A percentile compares a stretch with the other conserved stretches of the same genome.
Evolutionary conservation across 2,888 invertebrate species (phyloP).

Genomic region (Apamea monoglypha): DNA sequence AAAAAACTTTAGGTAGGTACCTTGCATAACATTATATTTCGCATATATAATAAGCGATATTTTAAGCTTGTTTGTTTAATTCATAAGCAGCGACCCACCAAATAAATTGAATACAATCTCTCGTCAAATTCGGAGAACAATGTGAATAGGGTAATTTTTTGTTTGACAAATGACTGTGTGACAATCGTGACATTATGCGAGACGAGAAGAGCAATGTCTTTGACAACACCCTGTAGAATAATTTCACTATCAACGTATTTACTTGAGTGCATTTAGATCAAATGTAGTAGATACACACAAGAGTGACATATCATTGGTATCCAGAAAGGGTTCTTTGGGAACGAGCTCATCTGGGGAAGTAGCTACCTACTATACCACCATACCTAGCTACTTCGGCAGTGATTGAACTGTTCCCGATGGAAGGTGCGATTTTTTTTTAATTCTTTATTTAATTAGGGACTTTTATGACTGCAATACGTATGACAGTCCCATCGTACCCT

Average conservation of each 20-base stretch:
- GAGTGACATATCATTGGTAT: neutral
- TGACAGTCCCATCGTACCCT: no score
- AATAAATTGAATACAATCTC: slow-evolving; percentile 35
- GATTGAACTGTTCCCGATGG: neutral
- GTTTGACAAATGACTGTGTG: slow-evolving; percentile 7
- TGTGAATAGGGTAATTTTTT: slow-evolving; percentile 21
- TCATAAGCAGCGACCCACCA: slow-evolving; percentile 33
- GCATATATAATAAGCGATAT: slow-evolving; percentile 37
- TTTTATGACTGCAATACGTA: no score
- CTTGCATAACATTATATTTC: slow-evolving; percentile 38
- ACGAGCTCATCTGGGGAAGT: neutral
- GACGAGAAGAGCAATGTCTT: neutral
- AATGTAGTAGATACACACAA: neutral
- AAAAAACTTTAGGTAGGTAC: slow-evolving; percentile 1
- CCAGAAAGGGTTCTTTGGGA: neutral
- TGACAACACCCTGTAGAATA: slow-evolving; percentile 6
- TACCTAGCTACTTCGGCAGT: neutral
- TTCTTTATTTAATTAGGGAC: no score
- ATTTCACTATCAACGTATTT: neutral
- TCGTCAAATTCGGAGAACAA: slow-evolving; percentile 34
- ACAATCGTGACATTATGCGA: slow-evolving; percentile 3
- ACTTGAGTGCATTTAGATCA: neutral
- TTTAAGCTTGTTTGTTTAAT: slow-evolving; percentile 49
- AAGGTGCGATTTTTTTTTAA: neutral
- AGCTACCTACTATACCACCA: neutral